Percentiles rank a stretch among this genome's conserved stretches.
phyloP scores from a whole-genome alignment of 2,797 vertebrate genomes.

The Pangasius krempfi region DNA sequence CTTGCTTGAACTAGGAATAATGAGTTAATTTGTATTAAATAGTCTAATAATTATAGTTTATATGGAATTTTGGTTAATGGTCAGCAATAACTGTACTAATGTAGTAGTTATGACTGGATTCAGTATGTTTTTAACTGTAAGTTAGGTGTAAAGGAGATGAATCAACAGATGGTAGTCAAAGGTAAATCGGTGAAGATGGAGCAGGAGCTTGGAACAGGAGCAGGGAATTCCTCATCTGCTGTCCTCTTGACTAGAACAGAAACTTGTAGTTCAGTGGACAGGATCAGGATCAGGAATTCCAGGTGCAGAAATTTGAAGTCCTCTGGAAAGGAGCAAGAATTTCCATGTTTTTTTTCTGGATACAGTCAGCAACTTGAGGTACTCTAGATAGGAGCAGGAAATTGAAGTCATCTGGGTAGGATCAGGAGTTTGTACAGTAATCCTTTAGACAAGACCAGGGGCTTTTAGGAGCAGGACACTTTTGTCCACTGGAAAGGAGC shows the following conservation, averaged over 20 bases:
- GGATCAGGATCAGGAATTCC: not conserved
- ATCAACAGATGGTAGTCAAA: not conserved
- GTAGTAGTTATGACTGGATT: not conserved
- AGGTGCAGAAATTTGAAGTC: not conserved
- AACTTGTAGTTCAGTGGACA: not conserved
- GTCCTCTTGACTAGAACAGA: not conserved
- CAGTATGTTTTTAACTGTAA: not conserved
- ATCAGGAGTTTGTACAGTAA: not conserved
- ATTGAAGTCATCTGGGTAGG: not conserved
- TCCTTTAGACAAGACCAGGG: not conserved
- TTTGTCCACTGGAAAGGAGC: not conserved
- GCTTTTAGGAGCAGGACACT: not conserved
- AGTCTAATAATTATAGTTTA: not conserved
- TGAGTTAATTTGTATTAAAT: not conserved
- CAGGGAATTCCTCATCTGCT: not conserved
- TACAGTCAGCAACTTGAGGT: not conserved
- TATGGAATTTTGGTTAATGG: not conserved
- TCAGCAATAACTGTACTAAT: not conserved
- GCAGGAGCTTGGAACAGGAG: not conserved
- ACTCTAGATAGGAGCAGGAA: not conserved
- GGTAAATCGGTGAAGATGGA: not conserved
- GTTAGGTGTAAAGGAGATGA: not conserved
- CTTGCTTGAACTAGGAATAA: not conserved
- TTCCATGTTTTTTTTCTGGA: not conserved
- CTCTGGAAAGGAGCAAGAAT: not conserved